Conservation (phyloP, 2,888 invertebrate species). For the Euzetes globulus region DNA sequence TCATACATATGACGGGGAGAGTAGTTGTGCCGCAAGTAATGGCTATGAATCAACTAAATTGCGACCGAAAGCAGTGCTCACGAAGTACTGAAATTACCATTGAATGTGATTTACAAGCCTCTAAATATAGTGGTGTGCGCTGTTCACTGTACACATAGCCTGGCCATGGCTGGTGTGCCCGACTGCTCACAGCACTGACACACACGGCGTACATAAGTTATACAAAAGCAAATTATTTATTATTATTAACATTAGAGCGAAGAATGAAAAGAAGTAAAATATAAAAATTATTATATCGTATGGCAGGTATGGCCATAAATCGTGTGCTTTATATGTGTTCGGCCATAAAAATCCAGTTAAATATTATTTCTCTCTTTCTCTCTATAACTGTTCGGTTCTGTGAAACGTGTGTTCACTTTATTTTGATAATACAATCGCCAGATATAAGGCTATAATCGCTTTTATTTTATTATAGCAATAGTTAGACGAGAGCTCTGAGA, state of each 20-base stretch:
- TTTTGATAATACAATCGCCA: background rate
- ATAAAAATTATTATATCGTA: conserved; percentile 10
- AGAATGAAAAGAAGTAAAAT: background rate
- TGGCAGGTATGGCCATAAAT: conserved; percentile 22
- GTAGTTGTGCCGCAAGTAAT: conserved; percentile 21
- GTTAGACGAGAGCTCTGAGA: background rate
- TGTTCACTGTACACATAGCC: background rate
- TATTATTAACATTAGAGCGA: conserved; percentile 10
- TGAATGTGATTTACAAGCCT: conserved; percentile 17
- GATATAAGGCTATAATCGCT: background rate
- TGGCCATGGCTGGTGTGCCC: background rate
- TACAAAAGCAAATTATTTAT: conserved; percentile 16
- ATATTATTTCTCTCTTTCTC: background rate
- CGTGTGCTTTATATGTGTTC: background rate
- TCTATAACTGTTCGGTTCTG: background rate
- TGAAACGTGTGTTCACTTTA: conserved; percentile 7
- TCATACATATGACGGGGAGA: background rate
- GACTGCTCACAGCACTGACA: background rate
- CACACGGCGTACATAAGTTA: background rate
- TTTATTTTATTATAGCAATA: background rate
- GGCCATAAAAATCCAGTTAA: conserved; percentile 18
- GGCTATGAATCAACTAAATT: conserved; percentile 15
- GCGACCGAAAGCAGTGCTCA: conserved; percentile 11
- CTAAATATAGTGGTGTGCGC: background rate
- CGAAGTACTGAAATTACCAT: conserved; percentile 16